phyloP scores from a whole-genome alignment of 2,113 vertebrate species.

The Oxyruncus cristatus region DNA sequence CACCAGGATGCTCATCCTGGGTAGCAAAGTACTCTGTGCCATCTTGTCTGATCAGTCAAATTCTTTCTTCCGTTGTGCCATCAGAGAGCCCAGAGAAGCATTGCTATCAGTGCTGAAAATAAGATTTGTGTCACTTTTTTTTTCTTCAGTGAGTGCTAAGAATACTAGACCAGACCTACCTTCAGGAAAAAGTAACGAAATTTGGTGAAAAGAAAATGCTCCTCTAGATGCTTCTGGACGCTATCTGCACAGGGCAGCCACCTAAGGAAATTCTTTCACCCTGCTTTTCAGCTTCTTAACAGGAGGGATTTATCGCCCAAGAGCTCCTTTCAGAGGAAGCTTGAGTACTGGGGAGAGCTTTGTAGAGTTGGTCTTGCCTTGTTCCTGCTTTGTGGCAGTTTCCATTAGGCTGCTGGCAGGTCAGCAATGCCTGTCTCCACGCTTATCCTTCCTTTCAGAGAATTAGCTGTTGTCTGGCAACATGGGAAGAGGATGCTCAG shows the following conservation, averaged over 20 bases:
- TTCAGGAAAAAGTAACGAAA: not conserved
- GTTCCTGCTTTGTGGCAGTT: not conserved
- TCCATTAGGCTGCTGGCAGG: not conserved
- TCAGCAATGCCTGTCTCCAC: not conserved
- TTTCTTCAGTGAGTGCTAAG: not conserved
- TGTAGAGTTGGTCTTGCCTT: not conserved
- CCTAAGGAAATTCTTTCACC: not conserved
- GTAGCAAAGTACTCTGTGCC: not conserved
- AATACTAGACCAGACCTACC: not conserved
- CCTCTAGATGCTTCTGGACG: not conserved
- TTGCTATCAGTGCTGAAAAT: not conserved
- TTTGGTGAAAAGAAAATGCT: not conserved
- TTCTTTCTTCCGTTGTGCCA: not conserved
- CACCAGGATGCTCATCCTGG: not conserved
- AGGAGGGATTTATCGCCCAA: not conserved
- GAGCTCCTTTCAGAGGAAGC: not conserved
- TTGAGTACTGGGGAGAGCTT: not conserved
- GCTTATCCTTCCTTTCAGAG: not conserved
- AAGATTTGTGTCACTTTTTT: not conserved
- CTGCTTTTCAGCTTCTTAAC: not conserved
- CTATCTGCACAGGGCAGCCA: not conserved
- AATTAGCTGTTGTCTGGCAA: not conserved
- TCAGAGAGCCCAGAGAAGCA: not conserved
- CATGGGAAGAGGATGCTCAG: not conserved
- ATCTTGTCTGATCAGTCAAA: not conserved